These are phyloP conservation scores for Fukomys damarensis DNA, from an alignment of 2,113 vertebrate species.

Conservation along the genomic window DNA sequence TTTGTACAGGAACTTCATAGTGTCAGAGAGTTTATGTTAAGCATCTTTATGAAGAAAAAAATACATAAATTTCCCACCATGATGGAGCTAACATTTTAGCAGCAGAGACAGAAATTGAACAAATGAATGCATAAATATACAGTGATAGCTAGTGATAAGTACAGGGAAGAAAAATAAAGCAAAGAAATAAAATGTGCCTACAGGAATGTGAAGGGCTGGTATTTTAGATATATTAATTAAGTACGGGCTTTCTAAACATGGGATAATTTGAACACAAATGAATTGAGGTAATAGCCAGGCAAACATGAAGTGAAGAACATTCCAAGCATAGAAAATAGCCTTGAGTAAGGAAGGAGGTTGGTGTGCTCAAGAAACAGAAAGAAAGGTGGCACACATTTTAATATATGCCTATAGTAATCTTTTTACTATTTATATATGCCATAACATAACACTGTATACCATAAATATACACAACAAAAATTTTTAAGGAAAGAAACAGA, in stretches of 20 bases:
- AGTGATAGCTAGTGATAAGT: neutral
- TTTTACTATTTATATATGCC: neutral
- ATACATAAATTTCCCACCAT: neutral
- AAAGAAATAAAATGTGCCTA: neutral
- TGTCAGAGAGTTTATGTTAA: neutral
- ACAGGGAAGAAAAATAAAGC: neutral
- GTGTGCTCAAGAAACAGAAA: neutral
- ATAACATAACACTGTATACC: neutral
- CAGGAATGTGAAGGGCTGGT: neutral
- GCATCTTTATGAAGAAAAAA: neutral
- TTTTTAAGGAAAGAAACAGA: neutral
- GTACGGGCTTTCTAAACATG: neutral
- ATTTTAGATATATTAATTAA: neutral
- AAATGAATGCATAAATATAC: neutral
- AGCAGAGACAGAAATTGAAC: slow-evolving; percentile 26
- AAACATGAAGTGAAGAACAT: neutral
- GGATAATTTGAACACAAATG: slow-evolving; percentile 7
- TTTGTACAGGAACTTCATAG: neutral
- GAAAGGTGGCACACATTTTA: neutral
- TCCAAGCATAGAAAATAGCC: neutral
- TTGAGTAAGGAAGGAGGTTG: neutral
- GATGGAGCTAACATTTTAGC: neutral
- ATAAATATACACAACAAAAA: neutral
- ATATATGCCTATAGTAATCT: neutral
- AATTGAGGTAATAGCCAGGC: neutral